Evolutionary conservation across 2,888 invertebrate genomes (phyloP), one percentile per base, ranked within the genome.

Genomic region (Lissocephala sabroskyi): DNA sequence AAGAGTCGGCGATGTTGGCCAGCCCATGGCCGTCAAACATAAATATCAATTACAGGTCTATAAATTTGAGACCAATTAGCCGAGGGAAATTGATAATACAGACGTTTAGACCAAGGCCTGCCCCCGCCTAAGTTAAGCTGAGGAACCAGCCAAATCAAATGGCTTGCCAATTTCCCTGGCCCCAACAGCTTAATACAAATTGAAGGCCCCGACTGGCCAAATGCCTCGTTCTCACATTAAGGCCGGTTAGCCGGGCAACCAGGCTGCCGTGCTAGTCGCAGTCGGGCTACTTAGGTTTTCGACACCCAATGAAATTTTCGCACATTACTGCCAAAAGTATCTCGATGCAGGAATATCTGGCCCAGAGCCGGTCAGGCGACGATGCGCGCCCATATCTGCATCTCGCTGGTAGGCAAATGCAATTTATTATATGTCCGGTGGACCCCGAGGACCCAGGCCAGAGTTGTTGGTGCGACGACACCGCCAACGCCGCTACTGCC

Each of bases 1-100:
- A n/a, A n/a, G n/a, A n/a, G 16, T 19, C 36, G 23, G 30, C 17
- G 6, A 30, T 26, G 29, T 45, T 48, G 57, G 46, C 54, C 53
- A 56, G 14, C 45, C 43, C 56, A 51, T 56, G 57, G 63, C 56
- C 70, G 53, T 62, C 62, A 57, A 37, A 58, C 82, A 82, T 81
- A 81, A 81, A 81, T 81, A 82, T 81, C 77, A 75, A 76, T 79
- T 70, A 80, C 81, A 78, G 81, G 77, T 81, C 78, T 75, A 81
- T 81, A 81, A 81, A 81, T 81, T 81, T 73, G 65, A 80, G 81
- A 82, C 82, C 81, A 81, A 82, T 81, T 82, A 81, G 82, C 81
- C 77, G 70, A 63, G 73, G 63, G 67, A 73, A 82, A 80, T 82
- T 80, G 81, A 81, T 79, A 81, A 81, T 73, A 65, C 35, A 35